These are phyloP conservation scores for Palythoa caribaeorum DNA, from an alignment of 92 coral and sea anemone genomes.

Conservation along the genomic window DNA sequence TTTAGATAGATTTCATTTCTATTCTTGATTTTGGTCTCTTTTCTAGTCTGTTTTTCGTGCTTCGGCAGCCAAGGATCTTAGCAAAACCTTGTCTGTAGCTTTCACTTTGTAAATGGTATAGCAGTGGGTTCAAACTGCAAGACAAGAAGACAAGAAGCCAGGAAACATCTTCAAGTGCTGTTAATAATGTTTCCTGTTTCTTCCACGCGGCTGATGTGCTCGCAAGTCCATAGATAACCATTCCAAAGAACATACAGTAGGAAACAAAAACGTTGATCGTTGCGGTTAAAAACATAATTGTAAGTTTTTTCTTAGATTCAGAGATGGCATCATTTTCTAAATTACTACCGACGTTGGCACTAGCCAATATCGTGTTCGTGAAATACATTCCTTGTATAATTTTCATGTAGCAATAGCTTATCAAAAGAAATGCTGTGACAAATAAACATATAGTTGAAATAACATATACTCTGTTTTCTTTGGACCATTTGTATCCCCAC, in stretches of 20 bases:
- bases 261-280: constrained; percentile 4
- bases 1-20: neutral
- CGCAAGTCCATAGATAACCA: constrained; percentile 1
- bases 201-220: neutral
- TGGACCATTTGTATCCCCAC: constrained; percentile 24
- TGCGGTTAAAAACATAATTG: constrained; percentile 12
- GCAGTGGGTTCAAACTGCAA: constrained; percentile 14
- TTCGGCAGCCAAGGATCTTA: neutral
- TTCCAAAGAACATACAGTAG: neutral
- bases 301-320: constrained; percentile 18
- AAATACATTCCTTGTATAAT: constrained; percentile 34
- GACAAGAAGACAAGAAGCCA: neutral
- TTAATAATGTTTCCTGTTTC: neutral
- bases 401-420: neutral
- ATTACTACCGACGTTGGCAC: neutral
- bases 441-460: neutral
- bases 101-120: constrained; percentile 38
- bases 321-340: neutral
- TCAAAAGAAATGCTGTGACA: neutral
- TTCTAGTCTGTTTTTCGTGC: neutral
- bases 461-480: neutral
- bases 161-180: constrained; percentile 4
- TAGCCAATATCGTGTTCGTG: constrained; percentile 21
- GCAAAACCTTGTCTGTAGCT: constrained; percentile 25
- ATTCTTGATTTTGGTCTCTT: neutral